A percentile compares a stretch with the other conserved stretches of the same genome.
phyloP scores from a whole-genome alignment of 2,797 vertebrate genomes.

The Argya squamiceps region DNA sequence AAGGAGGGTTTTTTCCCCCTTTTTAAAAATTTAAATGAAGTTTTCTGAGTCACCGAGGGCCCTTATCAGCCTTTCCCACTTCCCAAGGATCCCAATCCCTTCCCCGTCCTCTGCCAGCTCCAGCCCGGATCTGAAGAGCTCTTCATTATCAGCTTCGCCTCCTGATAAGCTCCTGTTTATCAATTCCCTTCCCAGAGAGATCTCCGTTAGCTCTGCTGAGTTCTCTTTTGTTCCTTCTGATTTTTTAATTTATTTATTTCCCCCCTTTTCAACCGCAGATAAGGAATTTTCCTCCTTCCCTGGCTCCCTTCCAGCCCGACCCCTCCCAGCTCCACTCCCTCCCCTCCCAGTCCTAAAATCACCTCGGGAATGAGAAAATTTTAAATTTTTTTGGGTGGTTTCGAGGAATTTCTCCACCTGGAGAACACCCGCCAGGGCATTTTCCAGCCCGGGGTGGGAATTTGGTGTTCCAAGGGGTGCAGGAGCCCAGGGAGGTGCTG shows the following conservation, averaged over 20 bases:
- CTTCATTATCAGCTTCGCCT: conserved; percentile 43
- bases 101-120: neutral
- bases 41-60: neutral
- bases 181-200: conserved; percentile 1
- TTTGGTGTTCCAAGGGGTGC: rapidly evolving
- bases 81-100: conserved; percentile 50
- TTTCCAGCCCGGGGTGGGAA: neutral
- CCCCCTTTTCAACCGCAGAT: neutral
- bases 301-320: neutral
- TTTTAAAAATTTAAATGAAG: neutral
- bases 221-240: neutral
- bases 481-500: neutral
- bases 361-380: rapidly evolving
- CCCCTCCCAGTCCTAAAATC: neutral
- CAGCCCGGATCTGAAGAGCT: conserved; percentile 28
- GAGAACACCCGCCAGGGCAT: neutral
- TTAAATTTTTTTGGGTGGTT: neutral
- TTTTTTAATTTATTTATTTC: neutral
- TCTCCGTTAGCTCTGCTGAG: neutral
- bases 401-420: neutral
- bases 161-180: conserved; percentile 57
- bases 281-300: neutral
- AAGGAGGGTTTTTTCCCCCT: too few species aligned
- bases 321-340: neutral
- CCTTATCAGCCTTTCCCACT: conserved; percentile 44